Percentiles rank a stretch among this genome's conserved stretches.
Evolutionary conservation across 2,888 invertebrate species (phyloP).

Genomic region (Lepidocyrtinus sp.): DNA sequence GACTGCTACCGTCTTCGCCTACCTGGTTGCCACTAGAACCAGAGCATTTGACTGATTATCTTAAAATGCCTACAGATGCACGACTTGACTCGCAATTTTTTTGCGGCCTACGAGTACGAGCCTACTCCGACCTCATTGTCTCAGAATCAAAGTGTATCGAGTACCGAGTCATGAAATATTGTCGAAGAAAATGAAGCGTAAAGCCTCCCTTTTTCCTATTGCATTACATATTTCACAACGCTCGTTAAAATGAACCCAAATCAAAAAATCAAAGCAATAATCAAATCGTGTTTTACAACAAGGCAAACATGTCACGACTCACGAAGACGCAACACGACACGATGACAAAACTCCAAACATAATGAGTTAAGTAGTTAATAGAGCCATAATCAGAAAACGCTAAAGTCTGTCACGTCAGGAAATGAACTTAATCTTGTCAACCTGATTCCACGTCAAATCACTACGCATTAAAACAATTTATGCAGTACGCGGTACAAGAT

Average conservation of each 20-base stretch:
- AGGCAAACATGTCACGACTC: constrained; percentile 16
- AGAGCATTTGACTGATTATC: no score
- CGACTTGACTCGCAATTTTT: background rate
- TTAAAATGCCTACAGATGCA: no score
- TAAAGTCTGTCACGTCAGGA: no score
- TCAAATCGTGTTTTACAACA: constrained; percentile 39
- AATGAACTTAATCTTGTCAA: constrained; percentile 56
- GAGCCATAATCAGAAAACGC: no score
- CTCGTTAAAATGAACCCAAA: constrained; percentile 39
- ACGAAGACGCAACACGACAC: background rate
- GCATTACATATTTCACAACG: background rate
- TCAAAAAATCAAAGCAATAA: no score
- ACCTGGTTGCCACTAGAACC: no score
- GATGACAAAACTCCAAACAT: constrained; percentile 29
- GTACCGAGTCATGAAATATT: background rate
- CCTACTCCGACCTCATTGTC: constrained; percentile 34
- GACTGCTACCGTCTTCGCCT: no score
- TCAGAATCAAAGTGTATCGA: background rate
- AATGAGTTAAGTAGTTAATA: no score
- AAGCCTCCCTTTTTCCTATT: background rate
- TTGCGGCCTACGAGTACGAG: constrained; percentile 9
- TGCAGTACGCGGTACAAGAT: constrained; percentile 17
- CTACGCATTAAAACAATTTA: no score
- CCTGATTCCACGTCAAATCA: constrained; percentile 38
- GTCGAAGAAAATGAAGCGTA: background rate